Conservation (phyloP, 2,113 vertebrate genomes). For the Tychaedon coryphoeus region DNA sequence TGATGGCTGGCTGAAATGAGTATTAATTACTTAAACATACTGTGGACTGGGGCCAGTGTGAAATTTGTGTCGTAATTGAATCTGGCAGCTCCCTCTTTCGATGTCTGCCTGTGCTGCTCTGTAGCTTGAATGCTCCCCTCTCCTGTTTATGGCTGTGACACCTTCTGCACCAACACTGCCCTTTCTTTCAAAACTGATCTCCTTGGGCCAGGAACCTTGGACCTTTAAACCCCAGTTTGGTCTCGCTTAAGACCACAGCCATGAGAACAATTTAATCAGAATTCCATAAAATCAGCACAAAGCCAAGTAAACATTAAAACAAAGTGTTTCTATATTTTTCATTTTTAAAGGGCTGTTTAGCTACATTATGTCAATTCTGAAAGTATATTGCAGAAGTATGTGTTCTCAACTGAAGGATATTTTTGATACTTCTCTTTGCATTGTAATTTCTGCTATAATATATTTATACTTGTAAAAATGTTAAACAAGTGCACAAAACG, state of each 20-base stretch:
- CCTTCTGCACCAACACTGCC: neutral
- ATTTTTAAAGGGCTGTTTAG: neutral
- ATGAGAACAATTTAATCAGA: neutral
- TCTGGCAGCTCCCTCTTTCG: neutral
- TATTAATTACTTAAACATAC: slow-evolving; percentile 17
- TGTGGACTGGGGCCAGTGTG: neutral
- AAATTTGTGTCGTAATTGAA: neutral
- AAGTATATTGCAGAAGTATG: neutral
- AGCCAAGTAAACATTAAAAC: neutral
- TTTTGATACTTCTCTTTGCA: neutral
- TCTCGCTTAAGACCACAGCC: neutral
- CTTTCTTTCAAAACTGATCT: neutral
- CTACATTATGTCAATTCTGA: neutral
- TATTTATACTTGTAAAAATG: neutral
- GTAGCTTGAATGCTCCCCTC: neutral
- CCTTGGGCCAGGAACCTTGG: neutral
- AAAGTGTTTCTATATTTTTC: neutral
- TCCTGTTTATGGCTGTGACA: accelerated
- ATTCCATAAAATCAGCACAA: neutral
- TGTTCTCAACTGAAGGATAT: neutral
- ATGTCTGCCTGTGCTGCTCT: neutral
- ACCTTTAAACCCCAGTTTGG: neutral
- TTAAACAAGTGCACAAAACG: neutral
- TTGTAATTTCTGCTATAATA: neutral
- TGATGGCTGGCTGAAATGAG: neutral